phyloP scores from a whole-genome alignment of 2,113 vertebrate genomes.

The Noctilio leporinus region DNA sequence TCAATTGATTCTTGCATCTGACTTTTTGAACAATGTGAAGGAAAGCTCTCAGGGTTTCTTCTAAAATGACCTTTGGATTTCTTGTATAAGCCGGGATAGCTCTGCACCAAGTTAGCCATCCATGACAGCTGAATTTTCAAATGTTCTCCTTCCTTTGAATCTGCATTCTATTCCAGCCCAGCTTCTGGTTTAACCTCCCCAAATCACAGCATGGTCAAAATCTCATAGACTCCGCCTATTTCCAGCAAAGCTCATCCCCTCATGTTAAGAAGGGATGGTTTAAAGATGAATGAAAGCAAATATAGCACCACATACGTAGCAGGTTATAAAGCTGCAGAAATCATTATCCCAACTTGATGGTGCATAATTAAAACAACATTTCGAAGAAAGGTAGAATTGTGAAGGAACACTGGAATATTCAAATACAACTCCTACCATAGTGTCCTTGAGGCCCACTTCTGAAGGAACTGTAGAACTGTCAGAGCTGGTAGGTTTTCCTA shows the following conservation, averaged over 20 bases:
- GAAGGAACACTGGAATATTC: neutral
- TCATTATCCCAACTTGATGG: neutral
- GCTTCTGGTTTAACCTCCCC: neutral
- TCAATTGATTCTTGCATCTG: neutral
- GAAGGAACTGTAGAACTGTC: neutral
- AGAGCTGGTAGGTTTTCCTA: neutral
- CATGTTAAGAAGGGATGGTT: neutral
- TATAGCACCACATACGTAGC: neutral
- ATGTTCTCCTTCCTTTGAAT: neutral
- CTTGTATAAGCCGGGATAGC: neutral
- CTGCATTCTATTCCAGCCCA: neutral
- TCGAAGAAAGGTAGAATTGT: neutral
- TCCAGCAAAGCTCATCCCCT: neutral
- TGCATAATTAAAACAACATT: neutral
- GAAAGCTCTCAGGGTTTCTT: neutral
- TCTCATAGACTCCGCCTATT: neutral
- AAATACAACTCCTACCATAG: neutral
- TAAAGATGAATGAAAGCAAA: neutral
- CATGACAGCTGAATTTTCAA: neutral
- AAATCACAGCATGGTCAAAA: neutral
- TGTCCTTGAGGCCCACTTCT: neutral
- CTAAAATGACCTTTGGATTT: neutral
- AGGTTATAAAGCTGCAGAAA: neutral
- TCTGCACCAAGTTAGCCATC: neutral
- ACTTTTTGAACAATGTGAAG: neutral